phyloP scores from a whole-genome alignment of 1,140 invertebrate genomes.

The Lithobius niger region DNA sequence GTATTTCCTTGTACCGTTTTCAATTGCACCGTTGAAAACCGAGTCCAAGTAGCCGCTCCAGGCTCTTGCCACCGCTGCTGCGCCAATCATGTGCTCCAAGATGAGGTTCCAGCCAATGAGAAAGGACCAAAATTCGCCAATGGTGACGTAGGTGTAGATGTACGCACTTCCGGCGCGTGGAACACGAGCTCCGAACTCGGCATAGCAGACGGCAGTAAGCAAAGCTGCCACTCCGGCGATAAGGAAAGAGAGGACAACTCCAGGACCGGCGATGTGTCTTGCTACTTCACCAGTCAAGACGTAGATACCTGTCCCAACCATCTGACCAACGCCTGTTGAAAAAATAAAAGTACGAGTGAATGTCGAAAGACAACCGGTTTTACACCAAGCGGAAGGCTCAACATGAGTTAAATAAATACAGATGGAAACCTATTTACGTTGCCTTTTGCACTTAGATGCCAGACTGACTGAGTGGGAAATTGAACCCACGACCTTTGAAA shows the following conservation, averaged over 20 bases:
- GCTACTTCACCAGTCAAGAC: constrained; percentile 77
- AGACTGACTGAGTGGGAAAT: too few species aligned
- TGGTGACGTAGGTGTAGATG: constrained; percentile 70
- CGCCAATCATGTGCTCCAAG: constrained; percentile 80
- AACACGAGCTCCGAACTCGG: constrained; percentile 77
- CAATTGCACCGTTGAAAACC: constrained; percentile 60
- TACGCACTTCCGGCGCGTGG: constrained; percentile 85
- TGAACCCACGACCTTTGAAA: too few species aligned
- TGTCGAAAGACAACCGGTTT: too few species aligned
- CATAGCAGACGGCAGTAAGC: constrained; percentile 77
- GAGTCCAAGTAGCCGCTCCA: constrained; percentile 88
- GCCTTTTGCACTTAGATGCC: too few species aligned
- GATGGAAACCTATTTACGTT: too few species aligned
- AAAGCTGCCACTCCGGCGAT: constrained; percentile 73
- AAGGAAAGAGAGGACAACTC: constrained; percentile 74
- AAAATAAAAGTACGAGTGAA: background rate
- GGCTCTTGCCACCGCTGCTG: constrained; percentile 77
- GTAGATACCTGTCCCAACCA: constrained; percentile 84
- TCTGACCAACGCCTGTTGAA: constrained; percentile 69
- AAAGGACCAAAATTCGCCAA: constrained; percentile 89
- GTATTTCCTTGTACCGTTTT: constrained; percentile 55
- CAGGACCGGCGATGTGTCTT: constrained; percentile 69
- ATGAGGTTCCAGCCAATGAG: constrained; percentile 93
- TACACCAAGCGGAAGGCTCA: too few species aligned
- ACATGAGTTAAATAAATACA: too few species aligned